phyloP scores from a whole-genome alignment of 2,888 invertebrate species.

The Acleris cristana region DNA sequence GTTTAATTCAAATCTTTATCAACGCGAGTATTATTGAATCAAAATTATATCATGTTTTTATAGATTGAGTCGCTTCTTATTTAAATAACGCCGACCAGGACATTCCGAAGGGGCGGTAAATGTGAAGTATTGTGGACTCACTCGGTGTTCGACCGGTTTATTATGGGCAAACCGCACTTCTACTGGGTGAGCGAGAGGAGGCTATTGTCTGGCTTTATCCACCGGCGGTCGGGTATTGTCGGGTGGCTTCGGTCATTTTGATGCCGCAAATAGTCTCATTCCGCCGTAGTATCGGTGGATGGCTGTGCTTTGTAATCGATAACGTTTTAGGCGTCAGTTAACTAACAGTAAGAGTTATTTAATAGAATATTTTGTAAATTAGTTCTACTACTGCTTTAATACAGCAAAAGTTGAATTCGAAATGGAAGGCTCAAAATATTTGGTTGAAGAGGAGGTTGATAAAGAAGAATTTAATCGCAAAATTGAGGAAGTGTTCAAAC shows the following conservation, averaged over 20 bases:
- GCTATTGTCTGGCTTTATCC: conserved; percentile 51
- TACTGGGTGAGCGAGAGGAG: conserved; percentile 39
- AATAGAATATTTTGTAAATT: too few relatives aligned
- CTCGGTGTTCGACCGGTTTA: conserved; percentile 16
- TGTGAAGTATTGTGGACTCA: too few relatives aligned
- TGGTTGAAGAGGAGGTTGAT: conserved; percentile 49
- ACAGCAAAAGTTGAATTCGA: background rate
- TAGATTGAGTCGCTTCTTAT: too few relatives aligned
- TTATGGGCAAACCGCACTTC: conserved; percentile 41
- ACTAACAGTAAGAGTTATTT: too few relatives aligned
- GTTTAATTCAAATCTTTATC: too few relatives aligned
- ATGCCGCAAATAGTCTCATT: conserved; percentile 16
- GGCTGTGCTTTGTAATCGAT: background rate
- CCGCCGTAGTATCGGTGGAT: background rate
- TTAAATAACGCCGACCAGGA: background rate
- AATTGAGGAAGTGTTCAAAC: conserved; percentile 49
- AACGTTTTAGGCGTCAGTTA: background rate
- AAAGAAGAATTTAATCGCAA: conserved; percentile 53
- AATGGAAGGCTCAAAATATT: conserved; percentile 2
- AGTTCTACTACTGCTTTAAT: background rate
- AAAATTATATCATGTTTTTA: too few relatives aligned
- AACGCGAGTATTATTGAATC: too few relatives aligned
- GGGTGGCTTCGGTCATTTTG: conserved; percentile 46
- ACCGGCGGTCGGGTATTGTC: conserved; percentile 47
- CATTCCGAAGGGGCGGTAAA: conserved; percentile 6